A percentile compares a stretch with the other conserved stretches of the same genome.
These are phyloP conservation scores for Zeus faber DNA, from an alignment of 2,113 vertebrate species.

Conservation along the genomic window DNA sequence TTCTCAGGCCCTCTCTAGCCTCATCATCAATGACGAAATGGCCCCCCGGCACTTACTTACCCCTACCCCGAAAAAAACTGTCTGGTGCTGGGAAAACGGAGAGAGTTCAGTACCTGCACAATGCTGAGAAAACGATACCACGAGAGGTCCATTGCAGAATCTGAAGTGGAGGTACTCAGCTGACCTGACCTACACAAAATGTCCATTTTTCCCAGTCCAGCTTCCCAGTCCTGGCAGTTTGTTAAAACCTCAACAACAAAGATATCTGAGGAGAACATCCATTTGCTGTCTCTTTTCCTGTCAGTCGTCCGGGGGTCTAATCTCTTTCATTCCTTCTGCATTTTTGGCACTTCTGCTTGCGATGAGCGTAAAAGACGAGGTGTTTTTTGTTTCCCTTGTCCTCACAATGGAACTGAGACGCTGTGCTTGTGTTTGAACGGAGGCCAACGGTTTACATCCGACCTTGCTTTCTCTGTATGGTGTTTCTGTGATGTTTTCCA, in stretches of 20 bases:
- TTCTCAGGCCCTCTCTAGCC: slow-evolving; percentile 68
- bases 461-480: too few species aligned
- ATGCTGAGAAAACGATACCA: slow-evolving; percentile 52
- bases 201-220: slow-evolving; percentile 37
- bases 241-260: neutral
- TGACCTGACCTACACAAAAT: slow-evolving; percentile 39
- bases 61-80: neutral
- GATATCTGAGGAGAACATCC: neutral
- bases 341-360: too few species aligned
- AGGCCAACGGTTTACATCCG: too few species aligned
- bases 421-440: too few species aligned
- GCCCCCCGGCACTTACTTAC: slow-evolving; percentile 36
- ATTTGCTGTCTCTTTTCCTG: too few species aligned
- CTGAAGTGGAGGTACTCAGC: too few species aligned
- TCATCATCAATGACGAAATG: slow-evolving; percentile 54
- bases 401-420: too few species aligned
- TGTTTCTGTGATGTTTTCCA: too few species aligned
- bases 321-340: too few species aligned
- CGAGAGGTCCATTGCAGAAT: slow-evolving; percentile 44
- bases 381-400: too few species aligned
- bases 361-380: too few species aligned
- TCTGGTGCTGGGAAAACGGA: slow-evolving; percentile 40
- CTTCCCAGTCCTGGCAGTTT: slow-evolving; percentile 8
- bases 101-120: slow-evolving; percentile 39
- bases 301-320: too few species aligned